phyloP scores from a whole-genome alignment of 2,888 invertebrate genomes.

The Idaea aversata region DNA sequence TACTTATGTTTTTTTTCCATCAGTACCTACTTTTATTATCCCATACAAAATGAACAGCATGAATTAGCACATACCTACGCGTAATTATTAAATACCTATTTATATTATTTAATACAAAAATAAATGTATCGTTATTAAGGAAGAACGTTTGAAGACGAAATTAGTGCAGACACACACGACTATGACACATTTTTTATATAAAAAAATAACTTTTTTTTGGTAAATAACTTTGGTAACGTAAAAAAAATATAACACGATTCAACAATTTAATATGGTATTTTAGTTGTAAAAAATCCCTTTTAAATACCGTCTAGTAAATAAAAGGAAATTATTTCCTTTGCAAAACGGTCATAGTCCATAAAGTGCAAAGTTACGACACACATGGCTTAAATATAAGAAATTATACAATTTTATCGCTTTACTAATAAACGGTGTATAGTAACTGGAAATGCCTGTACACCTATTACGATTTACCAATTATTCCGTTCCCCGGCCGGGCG shows the following conservation, averaged over 20 bases:
- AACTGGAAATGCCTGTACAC: conserved; percentile 22
- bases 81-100: conserved; percentile 35
- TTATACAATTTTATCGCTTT: conserved; percentile 25
- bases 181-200: conserved; percentile 19
- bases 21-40: background rate
- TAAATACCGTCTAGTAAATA: too few relatives aligned
- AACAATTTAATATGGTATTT: too few relatives aligned
- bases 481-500: too few relatives aligned
- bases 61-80: conserved; percentile 7
- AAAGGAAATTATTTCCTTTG: background rate
- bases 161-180: conserved; percentile 36
- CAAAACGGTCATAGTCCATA: conserved; percentile 21
- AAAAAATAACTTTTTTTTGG: too few relatives aligned
- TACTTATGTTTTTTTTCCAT: background rate
- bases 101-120: conserved; percentile 36
- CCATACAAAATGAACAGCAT: conserved; percentile 5
- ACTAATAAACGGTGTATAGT: conserved; percentile 35
- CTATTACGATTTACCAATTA: too few relatives aligned
- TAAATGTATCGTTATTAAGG: conserved; percentile 36
- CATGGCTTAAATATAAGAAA: conserved; percentile 36
- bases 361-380: conserved; percentile 16
- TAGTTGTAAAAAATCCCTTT: too few relatives aligned
- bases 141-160: conserved; percentile 40
- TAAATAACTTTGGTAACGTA: too few relatives aligned
- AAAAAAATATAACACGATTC: too few relatives aligned